Base-by-base conservation (phyloP, 2,888 invertebrate species). In the Allygus modestus region DNA sequence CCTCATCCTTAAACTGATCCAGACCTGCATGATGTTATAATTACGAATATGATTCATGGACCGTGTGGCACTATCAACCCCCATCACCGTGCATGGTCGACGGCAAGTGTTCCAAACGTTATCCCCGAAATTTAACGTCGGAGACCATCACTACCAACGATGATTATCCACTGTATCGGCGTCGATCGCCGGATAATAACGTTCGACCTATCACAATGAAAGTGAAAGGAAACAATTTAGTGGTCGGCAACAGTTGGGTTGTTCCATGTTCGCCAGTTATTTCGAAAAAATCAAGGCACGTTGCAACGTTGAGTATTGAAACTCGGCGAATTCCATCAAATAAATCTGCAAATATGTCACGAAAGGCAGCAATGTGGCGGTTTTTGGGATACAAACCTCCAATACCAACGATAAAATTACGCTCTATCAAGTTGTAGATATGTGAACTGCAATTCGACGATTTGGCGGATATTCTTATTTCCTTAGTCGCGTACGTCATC, bases 101-200 rank as follows among this genome's bases (percentile, higher is more conserved):
- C 41, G 85, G 86, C 12, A 85, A 84, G 51, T 87, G 86, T 73
- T 83, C 86, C 12, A 88, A 88, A 84, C 85, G 84, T 20, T 89
- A 87, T 86, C 88, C 88, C 84, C 84, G 88, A 79, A 58, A 26
- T 51, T 87, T 89, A 2, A 69, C 82, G 31, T 79, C 86, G 2
- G 89, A 88, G 15, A 89, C 89, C 26, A 85, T 88, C 17, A 89
- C 89, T 20, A 88, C 87, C 61, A 87, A 89, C 73, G 88, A 89
- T 86, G 89, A 89, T 58, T 89, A 89, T 87, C 89, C 89, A 65
- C 84, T 88, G 84, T 89, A 89, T 86, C 86, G 87, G n/a, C 87
- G 88, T 61, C 87, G 88, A 84, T 85, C 86, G 81, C 77, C 87
- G n/a, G 86, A 86, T 71, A 86, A 89, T 85, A 86, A 87, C 84